Base-by-base conservation (phyloP, 2,797 vertebrate genomes). In the Carapus acus region DNA sequence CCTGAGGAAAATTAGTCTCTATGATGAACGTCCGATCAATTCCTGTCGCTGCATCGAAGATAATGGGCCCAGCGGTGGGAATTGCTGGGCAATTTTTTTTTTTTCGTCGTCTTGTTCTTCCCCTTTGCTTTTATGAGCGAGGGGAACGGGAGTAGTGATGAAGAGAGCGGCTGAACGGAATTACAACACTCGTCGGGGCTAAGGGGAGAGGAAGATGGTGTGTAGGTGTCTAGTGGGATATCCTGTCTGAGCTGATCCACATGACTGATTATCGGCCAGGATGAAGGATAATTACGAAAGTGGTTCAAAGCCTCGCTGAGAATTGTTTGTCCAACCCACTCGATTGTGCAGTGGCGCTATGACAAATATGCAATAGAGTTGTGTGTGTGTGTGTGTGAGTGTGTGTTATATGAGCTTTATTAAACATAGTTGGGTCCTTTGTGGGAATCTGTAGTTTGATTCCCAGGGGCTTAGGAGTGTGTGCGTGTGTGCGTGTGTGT, bases 261-360 rank as follows among this genome's bases (percentile, higher is more conserved):
- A 56, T 74, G 65, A 80, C 71, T 78, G 67, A 79, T 83, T 56
- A 76, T 73, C 71, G 65, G 38, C 48, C 44, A 69, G 69, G 42
- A 45, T 43, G 57, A 65, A 67, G 50, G 73, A 61, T 69, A 60
- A 76, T 69, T 23, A 23, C 42, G 45, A 59, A 40, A 43, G 21
- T 50, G 13, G 31, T 55, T 66, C 63, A 41, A 66, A 71, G 40
- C 5, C 24, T 4, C 13, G 6, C 11, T 4, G 14, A 15, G 14
- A 3, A 19, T 21, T 38, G 12, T 5, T 67, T 64, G 43, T 43
- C n/a, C 51, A 69, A 23, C 67, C 50, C 50, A 45, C 42, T 58
- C 29, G 15, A n/a, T 42, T 41, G 2, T 29, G 55, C 34, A 23
- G 8, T 27, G 43, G n/a, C 15, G 2, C 39, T 41, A 58, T 49